Conservation (phyloP, 1,140 invertebrate species). For the Diorhabda elongata region DNA sequence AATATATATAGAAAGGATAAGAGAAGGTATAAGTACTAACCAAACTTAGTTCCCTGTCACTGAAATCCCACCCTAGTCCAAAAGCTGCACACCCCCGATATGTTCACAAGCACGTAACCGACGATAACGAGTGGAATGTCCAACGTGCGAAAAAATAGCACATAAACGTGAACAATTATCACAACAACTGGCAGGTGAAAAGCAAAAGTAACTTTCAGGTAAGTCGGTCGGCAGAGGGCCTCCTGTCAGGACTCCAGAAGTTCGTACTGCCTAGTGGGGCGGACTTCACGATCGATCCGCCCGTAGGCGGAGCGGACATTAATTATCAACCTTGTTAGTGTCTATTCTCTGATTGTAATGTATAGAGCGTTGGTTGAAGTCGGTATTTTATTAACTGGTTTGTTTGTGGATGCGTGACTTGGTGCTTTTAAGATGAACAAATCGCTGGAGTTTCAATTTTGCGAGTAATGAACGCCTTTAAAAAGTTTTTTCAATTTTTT, state of each 20-base stretch:
- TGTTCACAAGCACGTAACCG: neutral
- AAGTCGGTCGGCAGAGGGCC: neutral
- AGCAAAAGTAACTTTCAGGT: neutral
- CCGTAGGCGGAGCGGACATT: neutral
- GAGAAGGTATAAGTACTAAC: neutral
- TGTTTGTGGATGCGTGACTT: neutral
- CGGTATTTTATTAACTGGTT: conserved; percentile 2
- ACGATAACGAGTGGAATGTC: too few species aligned
- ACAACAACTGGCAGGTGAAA: neutral
- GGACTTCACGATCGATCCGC: neutral
- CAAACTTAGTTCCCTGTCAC: neutral
- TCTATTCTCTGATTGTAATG: neutral
- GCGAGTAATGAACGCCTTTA: too few species aligned
- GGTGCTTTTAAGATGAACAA: neutral
- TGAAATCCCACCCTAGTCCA: neutral
- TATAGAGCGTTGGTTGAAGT: neutral
- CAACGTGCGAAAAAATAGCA: neutral
- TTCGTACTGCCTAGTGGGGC: neutral
- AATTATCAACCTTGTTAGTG: neutral
- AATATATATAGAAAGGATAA: too few species aligned
- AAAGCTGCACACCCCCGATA: neutral
- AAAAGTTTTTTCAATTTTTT: too few species aligned
- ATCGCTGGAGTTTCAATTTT: neutral
- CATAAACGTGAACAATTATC: neutral
- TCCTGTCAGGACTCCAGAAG: neutral